These are phyloP conservation scores for Grallaria varia DNA, from an alignment of 2,113 vertebrate species.

Conservation along the genomic window DNA sequence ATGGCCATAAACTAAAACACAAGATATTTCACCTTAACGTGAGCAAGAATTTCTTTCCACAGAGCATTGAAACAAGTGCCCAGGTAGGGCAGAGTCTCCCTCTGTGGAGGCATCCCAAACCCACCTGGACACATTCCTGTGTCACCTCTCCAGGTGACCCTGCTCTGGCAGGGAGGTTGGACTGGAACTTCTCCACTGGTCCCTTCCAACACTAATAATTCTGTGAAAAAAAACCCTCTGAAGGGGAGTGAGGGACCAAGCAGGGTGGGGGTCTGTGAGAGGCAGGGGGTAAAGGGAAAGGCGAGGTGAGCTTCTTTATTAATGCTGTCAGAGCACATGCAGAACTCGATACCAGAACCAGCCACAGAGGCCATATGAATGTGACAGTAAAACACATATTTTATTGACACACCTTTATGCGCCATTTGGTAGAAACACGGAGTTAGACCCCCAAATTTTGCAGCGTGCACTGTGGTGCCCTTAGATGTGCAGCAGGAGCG, in stretches of 20 bases:
- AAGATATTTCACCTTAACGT: background rate
- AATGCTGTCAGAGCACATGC: background rate
- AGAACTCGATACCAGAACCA: background rate
- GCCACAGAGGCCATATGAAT: background rate
- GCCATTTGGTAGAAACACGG: background rate
- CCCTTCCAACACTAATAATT: too few relatives aligned
- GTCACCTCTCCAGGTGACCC: background rate
- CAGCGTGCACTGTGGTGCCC: background rate
- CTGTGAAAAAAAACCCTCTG: background rate
- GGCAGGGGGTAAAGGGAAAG: background rate
- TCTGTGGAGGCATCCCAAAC: background rate
- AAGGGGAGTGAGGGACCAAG: background rate
- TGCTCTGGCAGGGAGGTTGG: background rate
- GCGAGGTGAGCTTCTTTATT: background rate
- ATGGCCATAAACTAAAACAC: background rate
- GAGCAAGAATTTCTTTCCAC: background rate
- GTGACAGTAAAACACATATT: background rate
- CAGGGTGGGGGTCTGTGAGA: background rate
- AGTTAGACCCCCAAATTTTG: background rate
- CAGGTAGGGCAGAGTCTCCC: background rate
- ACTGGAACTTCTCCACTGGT: background rate
- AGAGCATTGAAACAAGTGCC: background rate
- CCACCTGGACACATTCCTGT: background rate
- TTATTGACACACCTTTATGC: background rate
- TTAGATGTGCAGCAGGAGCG: accelerated